Conservation (phyloP, 1,140 invertebrate species). For the Pararge aegeria region DNA sequence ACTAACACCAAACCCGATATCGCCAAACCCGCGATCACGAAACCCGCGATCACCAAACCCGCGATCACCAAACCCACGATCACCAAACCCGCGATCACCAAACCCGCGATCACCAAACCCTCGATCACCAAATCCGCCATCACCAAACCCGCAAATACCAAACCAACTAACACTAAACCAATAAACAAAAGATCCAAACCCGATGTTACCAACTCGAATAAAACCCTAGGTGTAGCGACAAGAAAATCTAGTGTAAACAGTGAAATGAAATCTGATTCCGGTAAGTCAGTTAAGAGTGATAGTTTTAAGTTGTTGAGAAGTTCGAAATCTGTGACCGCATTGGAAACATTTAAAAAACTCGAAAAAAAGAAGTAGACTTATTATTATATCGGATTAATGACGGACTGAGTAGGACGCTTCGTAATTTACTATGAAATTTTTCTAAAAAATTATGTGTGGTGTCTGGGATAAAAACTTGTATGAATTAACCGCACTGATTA, state of each 20-base stretch:
- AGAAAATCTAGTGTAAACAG: conserved; percentile 37
- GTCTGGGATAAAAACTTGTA: background rate
- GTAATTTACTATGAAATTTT: background rate
- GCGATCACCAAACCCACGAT: conserved; percentile 16
- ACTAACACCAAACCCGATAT: conserved; percentile 18
- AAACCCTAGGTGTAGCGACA: conserved; percentile 25
- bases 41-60: conserved; percentile 14
- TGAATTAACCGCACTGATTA: no score
- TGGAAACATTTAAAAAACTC: conserved; percentile 54
- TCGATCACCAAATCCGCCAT: conserved; percentile 7
- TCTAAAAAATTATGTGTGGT: background rate
- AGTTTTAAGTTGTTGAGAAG: conserved; percentile 35
- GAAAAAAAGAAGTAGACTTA: conserved; percentile 2
- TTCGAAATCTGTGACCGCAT: conserved; percentile 43
- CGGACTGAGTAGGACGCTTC: conserved; percentile 25
- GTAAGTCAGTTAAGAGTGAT: conserved; percentile 24
- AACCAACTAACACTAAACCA: conserved; percentile 19
- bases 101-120: conserved; percentile 17
- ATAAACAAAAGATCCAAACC: conserved; percentile 31
- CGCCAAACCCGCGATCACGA: conserved; percentile 14
- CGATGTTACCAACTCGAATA: conserved; percentile 26
- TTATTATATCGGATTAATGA: conserved; percentile 1
- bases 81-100: conserved; percentile 18
- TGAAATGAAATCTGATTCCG: conserved; percentile 22
- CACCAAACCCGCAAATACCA: conserved; percentile 17